Evolutionary conservation across 2,888 invertebrate species (phyloP).

Genomic region (Acanthococcus lagerstroemiae): DNA sequence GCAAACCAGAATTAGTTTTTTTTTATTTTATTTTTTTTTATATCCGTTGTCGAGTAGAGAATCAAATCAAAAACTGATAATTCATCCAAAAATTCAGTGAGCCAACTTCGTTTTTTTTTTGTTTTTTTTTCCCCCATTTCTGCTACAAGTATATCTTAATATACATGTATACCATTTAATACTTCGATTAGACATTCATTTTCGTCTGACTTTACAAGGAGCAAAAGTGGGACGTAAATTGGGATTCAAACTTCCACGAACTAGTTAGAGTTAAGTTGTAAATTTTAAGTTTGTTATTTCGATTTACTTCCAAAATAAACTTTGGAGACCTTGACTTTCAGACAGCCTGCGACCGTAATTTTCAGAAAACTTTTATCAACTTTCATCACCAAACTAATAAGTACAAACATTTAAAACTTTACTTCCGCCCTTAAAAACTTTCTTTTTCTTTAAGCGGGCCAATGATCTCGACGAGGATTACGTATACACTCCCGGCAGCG

Average conservation of each 20-base stretch:
- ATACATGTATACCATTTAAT: too few species aligned
- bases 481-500: too few species aligned
- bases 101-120: too few species aligned
- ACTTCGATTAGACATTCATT: too few species aligned
- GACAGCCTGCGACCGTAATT: slow-evolving; percentile 31
- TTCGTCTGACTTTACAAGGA: too few species aligned
- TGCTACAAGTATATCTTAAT: too few species aligned
- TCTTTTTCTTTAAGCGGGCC: slow-evolving; percentile 24
- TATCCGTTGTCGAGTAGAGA: too few species aligned
- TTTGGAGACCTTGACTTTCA: slow-evolving; percentile 30
- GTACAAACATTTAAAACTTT: slow-evolving; percentile 31
- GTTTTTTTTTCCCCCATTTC: too few species aligned
- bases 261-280: slow-evolving; percentile 30
- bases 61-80: too few species aligned
- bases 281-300: slow-evolving; percentile 31
- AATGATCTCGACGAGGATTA: slow-evolving; percentile 29
- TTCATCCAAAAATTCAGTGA: too few species aligned
- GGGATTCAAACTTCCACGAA: slow-evolving; percentile 28
- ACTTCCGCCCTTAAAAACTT: slow-evolving; percentile 29
- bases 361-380: slow-evolving; percentile 31
- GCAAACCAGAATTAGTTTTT: too few species aligned
- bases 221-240: slow-evolving; percentile 25
- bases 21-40: too few species aligned
- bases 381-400: slow-evolving; percentile 31
- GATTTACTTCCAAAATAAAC: slow-evolving; percentile 31